These are phyloP conservation scores for Ceuthmochares aereus DNA, from an alignment of 2,113 vertebrate genomes.

Conservation along the genomic window DNA sequence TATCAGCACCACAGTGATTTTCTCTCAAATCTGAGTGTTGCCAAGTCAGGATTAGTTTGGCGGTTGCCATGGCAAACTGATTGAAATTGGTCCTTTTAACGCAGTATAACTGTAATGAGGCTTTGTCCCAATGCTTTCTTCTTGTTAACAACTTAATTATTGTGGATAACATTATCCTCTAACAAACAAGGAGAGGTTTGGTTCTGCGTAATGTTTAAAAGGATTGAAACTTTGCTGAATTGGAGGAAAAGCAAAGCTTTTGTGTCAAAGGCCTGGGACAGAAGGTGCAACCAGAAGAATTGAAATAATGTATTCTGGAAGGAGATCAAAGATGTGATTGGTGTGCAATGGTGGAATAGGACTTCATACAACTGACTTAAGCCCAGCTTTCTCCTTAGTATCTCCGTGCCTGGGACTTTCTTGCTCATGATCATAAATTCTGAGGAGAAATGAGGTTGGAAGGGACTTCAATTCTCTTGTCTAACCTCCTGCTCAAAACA, in stretches of 20 bases:
- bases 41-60: not conserved
- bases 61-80: not conserved
- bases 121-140: not conserved
- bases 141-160: not conserved
- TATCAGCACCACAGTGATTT: not conserved
- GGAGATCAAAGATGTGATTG: not conserved
- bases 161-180: not conserved
- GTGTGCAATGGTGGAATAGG: not conserved
- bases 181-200: not conserved
- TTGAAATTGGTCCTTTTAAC: not conserved
- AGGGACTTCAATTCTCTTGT: not conserved
- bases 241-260: not conserved
- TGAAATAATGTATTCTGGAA: not conserved
- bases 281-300: not conserved
- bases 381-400: not conserved
- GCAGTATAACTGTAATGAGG: not conserved
- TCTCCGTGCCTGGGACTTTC: not conserved
- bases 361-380: not conserved
- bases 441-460: not conserved
- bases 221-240: not conserved
- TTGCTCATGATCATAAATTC: not conserved
- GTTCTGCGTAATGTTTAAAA: not conserved
- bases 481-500: not conserved
- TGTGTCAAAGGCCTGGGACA: not conserved
- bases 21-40: not conserved